A percentile compares a stretch with the other conserved stretches of the same genome.
These are phyloP conservation scores for Aldabrachelys gigantea DNA, from an alignment of 2,113 vertebrate species.

Conservation along the genomic window DNA sequence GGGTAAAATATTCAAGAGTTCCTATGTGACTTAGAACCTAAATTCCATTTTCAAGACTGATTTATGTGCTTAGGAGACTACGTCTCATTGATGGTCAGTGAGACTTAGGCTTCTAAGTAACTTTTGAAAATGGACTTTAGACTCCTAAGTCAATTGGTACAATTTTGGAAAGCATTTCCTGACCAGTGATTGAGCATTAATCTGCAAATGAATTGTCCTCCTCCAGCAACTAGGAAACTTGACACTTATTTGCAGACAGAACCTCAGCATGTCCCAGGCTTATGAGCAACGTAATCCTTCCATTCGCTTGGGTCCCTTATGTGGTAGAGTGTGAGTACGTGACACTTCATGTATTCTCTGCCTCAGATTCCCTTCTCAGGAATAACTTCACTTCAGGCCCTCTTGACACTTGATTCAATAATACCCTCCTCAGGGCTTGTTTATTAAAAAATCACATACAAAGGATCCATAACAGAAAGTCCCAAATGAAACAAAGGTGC, in stretches of 20 bases:
- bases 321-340: background rate
- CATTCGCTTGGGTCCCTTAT: background rate
- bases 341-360: background rate
- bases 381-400: background rate
- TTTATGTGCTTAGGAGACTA: no score
- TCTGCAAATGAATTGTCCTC: background rate
- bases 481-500: background rate
- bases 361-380: background rate
- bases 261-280: background rate
- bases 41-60: no score
- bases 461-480: background rate
- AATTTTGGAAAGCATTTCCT: no score
- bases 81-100: no score
- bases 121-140: no score
- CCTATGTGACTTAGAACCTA: no score
- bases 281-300: background rate
- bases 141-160: no score
- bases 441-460: background rate
- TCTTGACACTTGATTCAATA: background rate
- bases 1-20: no score
- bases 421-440: background rate
- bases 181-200: no score
- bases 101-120: no score
- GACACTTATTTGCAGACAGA: background rate
- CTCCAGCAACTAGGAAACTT: rapidly evolving